Evolutionary conservation across 2,113 vertebrate genomes (phyloP).

Genomic region (Mobula hypostoma): DNA sequence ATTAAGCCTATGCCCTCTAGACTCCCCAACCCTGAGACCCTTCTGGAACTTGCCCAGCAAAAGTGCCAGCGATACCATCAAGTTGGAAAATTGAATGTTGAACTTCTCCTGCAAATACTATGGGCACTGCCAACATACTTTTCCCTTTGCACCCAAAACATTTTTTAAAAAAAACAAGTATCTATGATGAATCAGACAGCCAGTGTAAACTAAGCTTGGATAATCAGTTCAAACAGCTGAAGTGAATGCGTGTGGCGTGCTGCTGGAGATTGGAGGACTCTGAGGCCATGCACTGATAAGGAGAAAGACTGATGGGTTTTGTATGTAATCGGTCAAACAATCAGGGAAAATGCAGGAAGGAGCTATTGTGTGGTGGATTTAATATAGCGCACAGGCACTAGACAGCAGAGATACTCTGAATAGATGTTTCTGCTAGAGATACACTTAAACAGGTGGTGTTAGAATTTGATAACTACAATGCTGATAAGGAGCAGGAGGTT

Average conservation of each 20-base stretch:
- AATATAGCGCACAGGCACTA: neutral
- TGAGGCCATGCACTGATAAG: neutral
- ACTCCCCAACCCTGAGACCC: neutral
- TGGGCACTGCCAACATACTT: neutral
- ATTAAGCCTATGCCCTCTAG: too few relatives aligned
- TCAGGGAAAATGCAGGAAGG: neutral
- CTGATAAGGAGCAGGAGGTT: neutral
- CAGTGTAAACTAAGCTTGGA: too few relatives aligned
- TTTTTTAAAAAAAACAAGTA: too few relatives aligned
- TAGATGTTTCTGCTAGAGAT: constrained; percentile 14
- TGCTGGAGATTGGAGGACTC: neutral
- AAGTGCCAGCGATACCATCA: neutral
- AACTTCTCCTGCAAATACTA: too few relatives aligned
- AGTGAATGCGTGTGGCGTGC: neutral
- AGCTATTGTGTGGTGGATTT: neutral
- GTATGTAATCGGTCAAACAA: neutral
- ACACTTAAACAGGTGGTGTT: neutral
- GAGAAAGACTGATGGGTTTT: constrained; percentile 6
- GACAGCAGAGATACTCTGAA: neutral
- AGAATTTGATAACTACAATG: constrained; percentile 6
- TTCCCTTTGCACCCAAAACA: neutral
- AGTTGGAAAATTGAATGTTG: too few relatives aligned
- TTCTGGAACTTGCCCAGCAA: neutral
- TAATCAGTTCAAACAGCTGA: neutral
- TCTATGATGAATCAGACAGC: too few relatives aligned